A percentile compares a stretch with the other conserved stretches of the same genome.
phyloP scores from a whole-genome alignment of 2,797 vertebrate genomes.

The Heteromormyrus szaboi region DNA sequence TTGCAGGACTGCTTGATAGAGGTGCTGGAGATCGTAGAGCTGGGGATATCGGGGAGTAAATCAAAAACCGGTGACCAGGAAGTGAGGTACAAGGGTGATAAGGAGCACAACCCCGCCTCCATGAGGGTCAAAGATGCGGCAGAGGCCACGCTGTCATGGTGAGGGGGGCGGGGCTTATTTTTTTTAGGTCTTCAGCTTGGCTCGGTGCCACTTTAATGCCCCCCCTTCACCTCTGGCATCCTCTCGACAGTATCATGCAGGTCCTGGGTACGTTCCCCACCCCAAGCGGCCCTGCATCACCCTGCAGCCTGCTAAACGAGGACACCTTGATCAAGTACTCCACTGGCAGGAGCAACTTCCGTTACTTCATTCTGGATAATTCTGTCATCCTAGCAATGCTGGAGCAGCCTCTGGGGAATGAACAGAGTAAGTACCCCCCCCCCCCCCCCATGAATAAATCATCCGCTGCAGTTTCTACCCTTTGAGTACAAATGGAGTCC shows the following conservation, averaged over 20 bases:
- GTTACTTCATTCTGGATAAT: conserved; percentile 84
- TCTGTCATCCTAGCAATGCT: conserved; percentile 83
- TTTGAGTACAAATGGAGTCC: background rate
- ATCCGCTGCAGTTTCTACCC: background rate
- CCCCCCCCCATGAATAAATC: background rate
- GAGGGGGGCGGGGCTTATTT: conserved; percentile 35
- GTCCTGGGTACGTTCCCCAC: conserved; percentile 89
- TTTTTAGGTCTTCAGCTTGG: background rate
- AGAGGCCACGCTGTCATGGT: conserved; percentile 87
- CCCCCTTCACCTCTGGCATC: background rate
- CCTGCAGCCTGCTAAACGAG: conserved; percentile 92
- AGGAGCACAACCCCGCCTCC: conserved; percentile 84
- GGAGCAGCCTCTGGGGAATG: conserved; percentile 75
- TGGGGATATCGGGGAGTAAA: conserved; percentile 87
- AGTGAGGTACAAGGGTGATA: conserved; percentile 79
- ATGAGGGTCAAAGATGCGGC: conserved; percentile 91
- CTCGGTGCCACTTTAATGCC: background rate
- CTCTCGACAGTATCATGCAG: conserved; percentile 82
- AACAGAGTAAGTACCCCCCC: conserved; percentile 69
- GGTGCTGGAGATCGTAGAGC: conserved; percentile 87
- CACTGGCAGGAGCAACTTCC: conserved; percentile 76
- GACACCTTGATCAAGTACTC: conserved; percentile 85
- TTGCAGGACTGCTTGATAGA: conserved; percentile 82
- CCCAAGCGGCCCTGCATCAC: conserved; percentile 87
- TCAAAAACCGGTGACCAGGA: conserved; percentile 78